Conservation (phyloP, 2,888 invertebrate species). For the Rosalia funebris region DNA sequence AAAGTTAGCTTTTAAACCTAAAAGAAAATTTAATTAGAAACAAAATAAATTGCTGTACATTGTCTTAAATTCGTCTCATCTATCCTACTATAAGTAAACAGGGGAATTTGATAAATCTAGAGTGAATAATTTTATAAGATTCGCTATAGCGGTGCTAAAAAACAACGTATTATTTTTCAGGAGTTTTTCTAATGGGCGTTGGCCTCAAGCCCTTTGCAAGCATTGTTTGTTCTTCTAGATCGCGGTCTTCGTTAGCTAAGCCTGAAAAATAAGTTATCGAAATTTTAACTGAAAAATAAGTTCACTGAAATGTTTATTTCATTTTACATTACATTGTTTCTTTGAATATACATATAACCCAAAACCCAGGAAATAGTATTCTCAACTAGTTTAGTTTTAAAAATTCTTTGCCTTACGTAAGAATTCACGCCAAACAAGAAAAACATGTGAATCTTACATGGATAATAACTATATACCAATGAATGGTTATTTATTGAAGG, state of each 20-base stretch:
- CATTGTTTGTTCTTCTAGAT: conserved; percentile 76
- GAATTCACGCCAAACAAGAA: too few relatives aligned
- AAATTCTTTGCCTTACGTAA: too few relatives aligned
- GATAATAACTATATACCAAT: too few relatives aligned
- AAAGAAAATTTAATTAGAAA: conserved; percentile 15
- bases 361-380: too few relatives aligned
- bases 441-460: too few relatives aligned
- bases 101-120: conserved; percentile 17
- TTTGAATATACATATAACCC: too few relatives aligned
- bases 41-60: conserved; percentile 14
- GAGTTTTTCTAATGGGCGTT: conserved; percentile 65
- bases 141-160: not conserved
- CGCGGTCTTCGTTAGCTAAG: conserved; percentile 76
- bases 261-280: conserved; percentile 67
- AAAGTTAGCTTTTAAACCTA: not conserved
- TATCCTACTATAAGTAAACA: conserved; percentile 14
- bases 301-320: too few relatives aligned
- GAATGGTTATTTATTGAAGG: too few relatives aligned
- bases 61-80: conserved; percentile 5
- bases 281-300: too few relatives aligned
- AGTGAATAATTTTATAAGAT: conserved; percentile 2
- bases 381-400: too few relatives aligned
- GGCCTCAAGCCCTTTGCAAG: conserved; percentile 70
- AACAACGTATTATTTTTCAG: conserved; percentile 45
- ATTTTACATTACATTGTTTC: too few relatives aligned